A percentile compares a stretch with the other conserved stretches of the same genome.
phyloP scores from a whole-genome alignment of 2,113 vertebrate genomes.

The Tonatia bakeri region DNA sequence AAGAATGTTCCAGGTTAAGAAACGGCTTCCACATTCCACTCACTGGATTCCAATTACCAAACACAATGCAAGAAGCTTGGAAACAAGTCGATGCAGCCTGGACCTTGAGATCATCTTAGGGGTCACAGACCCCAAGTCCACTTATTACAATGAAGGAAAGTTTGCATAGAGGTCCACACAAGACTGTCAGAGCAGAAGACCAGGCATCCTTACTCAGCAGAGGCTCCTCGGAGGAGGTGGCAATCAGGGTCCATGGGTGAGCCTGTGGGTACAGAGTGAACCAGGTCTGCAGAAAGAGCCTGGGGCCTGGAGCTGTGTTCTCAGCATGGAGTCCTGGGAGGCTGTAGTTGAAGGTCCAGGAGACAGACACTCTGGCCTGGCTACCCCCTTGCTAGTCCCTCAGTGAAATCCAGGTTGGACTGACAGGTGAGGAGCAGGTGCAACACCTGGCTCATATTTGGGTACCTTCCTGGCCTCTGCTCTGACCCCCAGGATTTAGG shows the following conservation, averaged over 20 bases:
- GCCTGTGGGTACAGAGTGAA: neutral
- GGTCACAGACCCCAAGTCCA: neutral
- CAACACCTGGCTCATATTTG: neutral
- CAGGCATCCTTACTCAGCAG: neutral
- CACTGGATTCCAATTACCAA: neutral
- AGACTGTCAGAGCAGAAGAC: neutral
- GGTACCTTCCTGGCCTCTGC: neutral
- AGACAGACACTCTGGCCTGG: neutral
- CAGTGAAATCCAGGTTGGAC: neutral
- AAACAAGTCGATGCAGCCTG: neutral
- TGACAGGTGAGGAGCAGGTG: neutral
- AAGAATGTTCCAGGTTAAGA: neutral
- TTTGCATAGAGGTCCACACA: neutral
- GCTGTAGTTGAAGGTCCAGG: neutral
- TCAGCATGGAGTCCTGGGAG: neutral
- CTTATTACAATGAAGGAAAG: neutral
- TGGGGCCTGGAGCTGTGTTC: rapidly evolving
- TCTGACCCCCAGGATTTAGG: neutral
- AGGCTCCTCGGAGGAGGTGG: neutral
- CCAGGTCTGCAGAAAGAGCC: neutral
- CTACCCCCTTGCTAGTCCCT: neutral
- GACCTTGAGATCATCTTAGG: neutral
- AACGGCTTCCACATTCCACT: neutral
- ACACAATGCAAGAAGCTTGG: neutral
- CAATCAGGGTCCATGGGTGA: neutral